These are phyloP conservation scores for Acromyrmex charruanus DNA, from an alignment of 1,140 invertebrate species.

Conservation along the genomic window DNA sequence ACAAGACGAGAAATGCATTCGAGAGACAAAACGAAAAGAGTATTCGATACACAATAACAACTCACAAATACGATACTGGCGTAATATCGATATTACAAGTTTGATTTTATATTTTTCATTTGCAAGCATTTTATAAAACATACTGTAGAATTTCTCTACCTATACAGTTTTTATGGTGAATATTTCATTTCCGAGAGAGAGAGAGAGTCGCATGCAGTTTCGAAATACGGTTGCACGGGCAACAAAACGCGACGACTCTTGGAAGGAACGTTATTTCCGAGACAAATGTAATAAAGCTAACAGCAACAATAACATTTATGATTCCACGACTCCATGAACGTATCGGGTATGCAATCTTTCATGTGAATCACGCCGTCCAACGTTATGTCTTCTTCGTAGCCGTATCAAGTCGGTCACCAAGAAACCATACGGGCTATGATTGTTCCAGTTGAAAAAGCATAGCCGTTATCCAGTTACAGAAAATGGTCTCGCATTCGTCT, in stretches of 20 bases:
- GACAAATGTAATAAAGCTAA: slow-evolving; percentile 65
- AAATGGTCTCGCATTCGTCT: slow-evolving; percentile 64
- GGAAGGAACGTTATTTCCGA: not conserved
- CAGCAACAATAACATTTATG: slow-evolving; percentile 69
- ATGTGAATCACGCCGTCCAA: slow-evolving; percentile 58
- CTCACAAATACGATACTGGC: not conserved
- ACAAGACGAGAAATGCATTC: not conserved
- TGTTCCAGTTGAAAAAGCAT: slow-evolving; percentile 71
- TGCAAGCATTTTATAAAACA: slow-evolving; percentile 7
- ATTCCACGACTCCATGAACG: slow-evolving; percentile 34
- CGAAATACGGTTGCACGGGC: not conserved
- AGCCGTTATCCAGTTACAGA: slow-evolving; percentile 68
- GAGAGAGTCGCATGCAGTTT: not conserved
- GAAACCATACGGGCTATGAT: slow-evolving; percentile 40
- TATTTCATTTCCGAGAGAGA: not conserved
- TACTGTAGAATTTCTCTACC: not conserved
- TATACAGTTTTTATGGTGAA: not conserved
- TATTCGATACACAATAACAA: not conserved
- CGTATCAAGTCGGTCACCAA: slow-evolving; percentile 58
- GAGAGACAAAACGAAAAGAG: not conserved
- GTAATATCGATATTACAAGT: not conserved
- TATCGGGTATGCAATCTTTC: slow-evolving; percentile 65
- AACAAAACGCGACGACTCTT: not conserved
- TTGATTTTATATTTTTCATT: not conserved
- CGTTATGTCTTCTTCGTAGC: slow-evolving; percentile 56